A percentile compares a stretch with the other conserved stretches of the same genome.
phyloP scores from a whole-genome alignment of 2,797 vertebrate genomes.

The Amniataba percoides region DNA sequence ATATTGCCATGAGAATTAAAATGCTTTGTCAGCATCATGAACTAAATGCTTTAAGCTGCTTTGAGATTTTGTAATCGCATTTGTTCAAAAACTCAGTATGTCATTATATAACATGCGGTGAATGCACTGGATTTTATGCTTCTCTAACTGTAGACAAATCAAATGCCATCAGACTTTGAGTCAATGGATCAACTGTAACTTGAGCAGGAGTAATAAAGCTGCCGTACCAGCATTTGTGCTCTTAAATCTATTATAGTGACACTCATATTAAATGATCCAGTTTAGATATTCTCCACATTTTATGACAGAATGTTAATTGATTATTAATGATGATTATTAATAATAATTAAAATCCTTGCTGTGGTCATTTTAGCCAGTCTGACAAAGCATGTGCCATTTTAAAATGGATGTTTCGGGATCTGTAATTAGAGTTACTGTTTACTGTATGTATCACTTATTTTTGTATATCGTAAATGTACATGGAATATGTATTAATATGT shows the following conservation, averaged over 20 bases:
- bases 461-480: not conserved
- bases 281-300: not conserved
- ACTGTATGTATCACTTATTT: not conserved
- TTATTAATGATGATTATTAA: no score
- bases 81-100: not conserved
- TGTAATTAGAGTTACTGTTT: not conserved
- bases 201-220: not conserved
- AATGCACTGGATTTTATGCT: constrained; percentile 2
- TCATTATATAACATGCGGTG: constrained; percentile 5
- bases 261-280: not conserved
- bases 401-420: not conserved
- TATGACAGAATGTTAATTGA: constrained; percentile 18
- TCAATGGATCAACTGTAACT: not conserved
- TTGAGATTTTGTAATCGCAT: not conserved
- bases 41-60: constrained; percentile 22
- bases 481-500: not conserved
- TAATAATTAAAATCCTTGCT: constrained; percentile 50
- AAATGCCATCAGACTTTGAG: constrained; percentile 3
- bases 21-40: not conserved
- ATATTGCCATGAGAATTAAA: not conserved
- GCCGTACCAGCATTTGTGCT: not conserved
- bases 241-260: constrained; percentile 4
- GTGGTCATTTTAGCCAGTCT: constrained; percentile 13
- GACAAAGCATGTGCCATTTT: constrained; percentile 19
- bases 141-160: not conserved